Percentiles rank a stretch among this genome's conserved stretches.
Evolutionary conservation across 2,888 invertebrate genomes (phyloP).

Genomic region (Chironomus tentans): DNA sequence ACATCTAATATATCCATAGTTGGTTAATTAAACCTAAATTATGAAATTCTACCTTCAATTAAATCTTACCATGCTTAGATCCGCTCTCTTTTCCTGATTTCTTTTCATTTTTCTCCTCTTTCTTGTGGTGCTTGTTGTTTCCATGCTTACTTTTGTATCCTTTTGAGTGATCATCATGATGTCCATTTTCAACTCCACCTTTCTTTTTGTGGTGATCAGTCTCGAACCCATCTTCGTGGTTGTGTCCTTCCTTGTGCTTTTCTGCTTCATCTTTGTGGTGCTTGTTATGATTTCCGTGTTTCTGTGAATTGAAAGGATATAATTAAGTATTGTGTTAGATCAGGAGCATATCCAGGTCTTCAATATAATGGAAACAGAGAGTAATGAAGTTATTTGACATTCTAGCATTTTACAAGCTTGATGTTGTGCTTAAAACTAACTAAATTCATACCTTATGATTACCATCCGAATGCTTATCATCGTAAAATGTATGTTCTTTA

Average conservation of each 20-base stretch:
- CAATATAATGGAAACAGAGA: no score
- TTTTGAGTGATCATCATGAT: constrained; percentile 73
- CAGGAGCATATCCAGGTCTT: no score
- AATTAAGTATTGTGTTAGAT: no score
- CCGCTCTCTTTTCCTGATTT: constrained; percentile 66
- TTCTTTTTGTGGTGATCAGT: constrained; percentile 74
- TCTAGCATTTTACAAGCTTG: no score
- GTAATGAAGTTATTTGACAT: no score
- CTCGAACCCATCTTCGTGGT: constrained; percentile 68
- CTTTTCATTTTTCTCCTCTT: constrained; percentile 68
- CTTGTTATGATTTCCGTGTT: constrained; percentile 69
- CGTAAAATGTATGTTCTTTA: constrained; percentile 81
- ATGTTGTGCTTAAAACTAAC: no score
- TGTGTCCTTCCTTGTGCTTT: constrained; percentile 71
- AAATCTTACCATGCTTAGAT: constrained; percentile 53
- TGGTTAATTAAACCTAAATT: no score
- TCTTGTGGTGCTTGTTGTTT: constrained; percentile 64
- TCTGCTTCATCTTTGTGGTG: constrained; percentile 70
- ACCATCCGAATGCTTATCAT: constrained; percentile 76
- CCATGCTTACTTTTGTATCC: constrained; percentile 72
- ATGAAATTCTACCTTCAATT: not conserved
- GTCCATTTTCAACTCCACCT: constrained; percentile 72
- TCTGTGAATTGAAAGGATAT: constrained; percentile 34
- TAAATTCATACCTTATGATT: constrained; percentile 56
- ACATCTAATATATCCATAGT: no score